Evolutionary conservation across 2,888 invertebrate species (phyloP), one percentile per base, ranked within the genome.

Genomic region (Timandra comae): DNA sequence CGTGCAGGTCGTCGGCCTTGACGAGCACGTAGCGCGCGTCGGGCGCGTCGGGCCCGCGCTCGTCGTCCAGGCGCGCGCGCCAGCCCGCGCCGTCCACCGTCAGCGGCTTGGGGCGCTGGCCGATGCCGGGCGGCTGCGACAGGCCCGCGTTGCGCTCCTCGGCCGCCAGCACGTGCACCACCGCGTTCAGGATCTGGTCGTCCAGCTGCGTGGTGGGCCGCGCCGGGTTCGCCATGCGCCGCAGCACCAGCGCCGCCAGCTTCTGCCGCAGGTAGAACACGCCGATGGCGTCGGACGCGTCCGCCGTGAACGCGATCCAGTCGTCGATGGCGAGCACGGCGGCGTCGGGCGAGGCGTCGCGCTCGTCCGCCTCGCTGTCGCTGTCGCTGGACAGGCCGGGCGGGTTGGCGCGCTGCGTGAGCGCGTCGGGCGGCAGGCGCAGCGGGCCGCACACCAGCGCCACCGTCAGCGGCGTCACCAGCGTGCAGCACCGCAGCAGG

Each of bases 391-490:
- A 85, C 0, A 84, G 33, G 0, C 82, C 85, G 0, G 85, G 84
- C 0, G 78, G 75, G 44, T 85, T 84, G 0, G 84, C 77, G 0
- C 84, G 57, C 41, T 84, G 84, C 0, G 79, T 73, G 1, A 87
- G 35, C 0, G 86, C 82, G 0, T 74, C 79, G 1, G 68, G 44
- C 0, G 91, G 88, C 35, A 93, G 70, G 27, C 91, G 66, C 16
- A 90, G 65, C 0, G 93, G 91, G 0, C 94, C 94, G 7, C 91
- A 91, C 52, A 95, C 92, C 19, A 97, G 57, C 0, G 93, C 91
- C 31, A 97, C 91, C 1, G 95, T 91, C 9, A 96, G 63, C 0
- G 96, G 91, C 6, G 95, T 92, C 0, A 98, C 89, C 4, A 94
- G 71, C 0, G 97, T 97, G 38, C 91, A 93, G 46, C 93, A 93